Evolutionary conservation across 1,140 invertebrate species (phyloP).

Genomic region (Oryctes rhinoceros): DNA sequence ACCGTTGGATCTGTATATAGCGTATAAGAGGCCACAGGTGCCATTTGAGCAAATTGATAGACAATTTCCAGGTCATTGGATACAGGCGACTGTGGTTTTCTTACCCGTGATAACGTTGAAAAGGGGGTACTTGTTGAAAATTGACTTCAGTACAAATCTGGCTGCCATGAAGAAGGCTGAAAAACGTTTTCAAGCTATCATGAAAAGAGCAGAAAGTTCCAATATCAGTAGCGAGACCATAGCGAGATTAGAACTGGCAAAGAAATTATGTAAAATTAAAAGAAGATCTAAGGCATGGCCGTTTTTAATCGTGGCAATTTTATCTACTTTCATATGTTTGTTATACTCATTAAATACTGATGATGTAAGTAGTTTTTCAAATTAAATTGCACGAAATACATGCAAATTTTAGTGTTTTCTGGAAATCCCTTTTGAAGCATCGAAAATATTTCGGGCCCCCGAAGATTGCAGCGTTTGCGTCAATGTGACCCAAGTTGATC

Average conservation of each 20-base stretch:
- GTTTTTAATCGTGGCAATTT: slow-evolving; percentile 30
- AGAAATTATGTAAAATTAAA: slow-evolving; percentile 40
- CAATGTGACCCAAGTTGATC: slow-evolving; percentile 69
- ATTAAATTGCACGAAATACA: slow-evolving; percentile 7
- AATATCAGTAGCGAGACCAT: slow-evolving; percentile 43
- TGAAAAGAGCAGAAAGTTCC: slow-evolving; percentile 46
- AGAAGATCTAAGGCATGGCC: slow-evolving; percentile 7
- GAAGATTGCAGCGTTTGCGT: slow-evolving; percentile 79
- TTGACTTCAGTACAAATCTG: slow-evolving; percentile 13
- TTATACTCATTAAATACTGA: slow-evolving; percentile 5
- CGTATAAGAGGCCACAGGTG: slow-evolving; percentile 39
- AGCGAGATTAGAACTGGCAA: slow-evolving; percentile 43
- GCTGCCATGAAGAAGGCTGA: slow-evolving; percentile 50
- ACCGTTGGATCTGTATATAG: not conserved
- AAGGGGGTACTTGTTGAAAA: slow-evolving; percentile 14
- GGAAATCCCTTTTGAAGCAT: slow-evolving; percentile 66
- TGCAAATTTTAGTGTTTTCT: slow-evolving; percentile 67
- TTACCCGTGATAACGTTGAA: slow-evolving; percentile 14
- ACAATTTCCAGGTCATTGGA: slow-evolving; percentile 39
- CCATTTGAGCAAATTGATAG: slow-evolving; percentile 38
- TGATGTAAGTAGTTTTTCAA: slow-evolving; percentile 42
- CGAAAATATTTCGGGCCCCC: slow-evolving; percentile 74
- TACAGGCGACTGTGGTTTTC: slow-evolving; percentile 39
- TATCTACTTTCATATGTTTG: slow-evolving; percentile 41
- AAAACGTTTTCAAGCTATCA: slow-evolving; percentile 49